These are phyloP conservation scores for Proisotoma minuta DNA, from an alignment of 2,888 invertebrate genomes.

Conservation along the genomic window DNA sequence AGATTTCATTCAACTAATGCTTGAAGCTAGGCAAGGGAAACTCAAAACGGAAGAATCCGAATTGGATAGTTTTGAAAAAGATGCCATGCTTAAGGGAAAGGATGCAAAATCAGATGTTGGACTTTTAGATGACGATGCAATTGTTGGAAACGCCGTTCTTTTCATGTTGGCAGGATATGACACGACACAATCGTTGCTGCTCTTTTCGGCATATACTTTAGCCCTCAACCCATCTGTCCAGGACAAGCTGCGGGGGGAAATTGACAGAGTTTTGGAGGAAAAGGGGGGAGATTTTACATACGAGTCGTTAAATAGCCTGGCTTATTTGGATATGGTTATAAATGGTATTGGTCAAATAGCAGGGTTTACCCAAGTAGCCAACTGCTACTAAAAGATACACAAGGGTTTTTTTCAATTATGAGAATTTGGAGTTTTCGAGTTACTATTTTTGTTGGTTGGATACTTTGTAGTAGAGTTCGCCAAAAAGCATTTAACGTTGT, in stretches of 20 bases:
- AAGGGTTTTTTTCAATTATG: too few species aligned
- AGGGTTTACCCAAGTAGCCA: too few species aligned
- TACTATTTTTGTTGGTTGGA: too few species aligned
- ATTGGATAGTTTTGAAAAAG: slow-evolving; percentile 32
- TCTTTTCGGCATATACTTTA: slow-evolving; percentile 24
- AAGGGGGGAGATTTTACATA: slow-evolving; percentile 35
- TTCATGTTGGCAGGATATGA: slow-evolving; percentile 32
- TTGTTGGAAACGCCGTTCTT: slow-evolving; percentile 21
- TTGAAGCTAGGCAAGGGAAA: slow-evolving; percentile 55
- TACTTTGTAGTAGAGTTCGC: too few species aligned
- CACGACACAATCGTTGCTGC: slow-evolving; percentile 17
- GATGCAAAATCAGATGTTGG: neutral
- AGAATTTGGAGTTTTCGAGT: too few species aligned
- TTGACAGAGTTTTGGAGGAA: neutral
- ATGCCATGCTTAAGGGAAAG: slow-evolving; percentile 11
- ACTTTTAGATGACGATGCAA: slow-evolving; percentile 17
- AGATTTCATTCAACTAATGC: slow-evolving; percentile 59
- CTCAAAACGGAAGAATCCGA: slow-evolving; percentile 26
- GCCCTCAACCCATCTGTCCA: slow-evolving; percentile 29
- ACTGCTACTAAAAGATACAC: too few species aligned
- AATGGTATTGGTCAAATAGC: too few species aligned
- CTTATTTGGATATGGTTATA: slow-evolving; percentile 37
- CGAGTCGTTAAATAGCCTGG: slow-evolving; percentile 23
- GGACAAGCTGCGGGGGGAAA: slow-evolving; percentile 23
- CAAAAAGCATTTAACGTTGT: too few species aligned